Evolutionary conservation across 2,797 vertebrate genomes (phyloP), one percentile per base, ranked within the genome.

Genomic region (Poecilia wingei): DNA sequence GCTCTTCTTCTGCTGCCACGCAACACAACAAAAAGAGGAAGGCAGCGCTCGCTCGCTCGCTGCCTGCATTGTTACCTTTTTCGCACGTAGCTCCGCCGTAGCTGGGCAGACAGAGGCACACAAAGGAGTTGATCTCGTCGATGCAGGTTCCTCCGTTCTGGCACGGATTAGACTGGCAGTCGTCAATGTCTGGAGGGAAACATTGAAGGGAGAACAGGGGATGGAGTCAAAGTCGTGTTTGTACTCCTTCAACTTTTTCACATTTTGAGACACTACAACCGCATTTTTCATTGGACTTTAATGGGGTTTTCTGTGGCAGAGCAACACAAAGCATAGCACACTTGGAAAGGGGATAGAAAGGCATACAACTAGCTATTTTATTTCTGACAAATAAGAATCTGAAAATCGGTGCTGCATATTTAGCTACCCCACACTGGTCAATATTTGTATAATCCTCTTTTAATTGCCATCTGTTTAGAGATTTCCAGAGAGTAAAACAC

Each of bases 61-160:
- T 36, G 66, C 43, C 4, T 36, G 66, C 43, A 41, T 49, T 49
- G 55, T 89, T 95, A 99, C 98, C 98, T 97, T 97, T 98, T 80
- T 98, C 97, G 3, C 98, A 99, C 18, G 95, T 96, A 86, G 94
- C 97, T 84, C 98, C 98, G 0, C 96, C 96, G 0, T 99, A 99
- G 95, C 98, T 99, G 90, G 98, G 97, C 86, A 99, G 94, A 92
- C 98, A 99, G 86, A 99, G 96, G 93, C 98, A 99, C 77, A 97
- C 89, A 45, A 98, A 99, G 76, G 97, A 95, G 73, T 96, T 97
- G 90, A 98, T 95, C 91, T 99, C 98, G 0, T 99, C 98, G 0
- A 99, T 97, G 90, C 98, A 99, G 80, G 98, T 99, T 79, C 98
- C 98, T 12, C 98, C 98, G 0, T 99, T 99, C 92, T 97, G 97